Percentiles rank a stretch among this genome's conserved stretches.
phyloP scores from a whole-genome alignment of 2,797 vertebrate species.

The Chanos chanos region DNA sequence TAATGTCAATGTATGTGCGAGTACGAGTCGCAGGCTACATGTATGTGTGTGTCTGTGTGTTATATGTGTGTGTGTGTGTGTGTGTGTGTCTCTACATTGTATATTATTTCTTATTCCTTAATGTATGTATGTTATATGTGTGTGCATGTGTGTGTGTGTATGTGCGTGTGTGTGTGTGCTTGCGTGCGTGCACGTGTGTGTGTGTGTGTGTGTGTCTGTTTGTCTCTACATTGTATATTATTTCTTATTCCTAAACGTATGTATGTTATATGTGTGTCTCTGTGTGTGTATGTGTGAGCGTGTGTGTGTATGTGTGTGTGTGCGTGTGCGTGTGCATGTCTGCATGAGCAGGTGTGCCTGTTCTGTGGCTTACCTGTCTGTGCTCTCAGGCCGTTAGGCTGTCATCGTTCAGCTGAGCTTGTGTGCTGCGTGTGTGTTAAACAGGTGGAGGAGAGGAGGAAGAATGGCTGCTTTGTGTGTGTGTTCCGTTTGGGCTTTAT shows the following conservation, averaged over 20 bases:
- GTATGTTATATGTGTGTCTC: too few species aligned
- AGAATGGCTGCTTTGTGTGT: not conserved
- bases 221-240: not conserved
- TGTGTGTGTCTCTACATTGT: not conserved
- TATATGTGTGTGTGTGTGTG: constrained; percentile 1
- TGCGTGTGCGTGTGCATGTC: not conserved
- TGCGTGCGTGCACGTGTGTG: constrained; percentile 16
- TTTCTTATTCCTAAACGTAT: too few species aligned
- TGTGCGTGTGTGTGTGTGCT: not conserved
- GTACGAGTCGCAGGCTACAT: too few species aligned
- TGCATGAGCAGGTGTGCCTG: not conserved
- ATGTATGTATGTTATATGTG: not conserved
- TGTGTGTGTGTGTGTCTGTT: not conserved
- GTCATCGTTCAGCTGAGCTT: too few species aligned
- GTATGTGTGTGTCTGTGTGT: constrained; percentile 15
- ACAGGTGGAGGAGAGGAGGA: not conserved
- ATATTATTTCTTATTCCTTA: too few species aligned
- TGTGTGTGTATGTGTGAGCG: not conserved
- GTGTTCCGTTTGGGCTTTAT: too few species aligned
- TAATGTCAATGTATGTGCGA: constrained; percentile 7
- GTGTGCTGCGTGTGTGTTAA: constrained; percentile 8
- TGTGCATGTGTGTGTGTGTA: not conserved
- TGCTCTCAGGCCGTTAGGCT: too few species aligned
- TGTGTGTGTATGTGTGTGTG: not conserved
- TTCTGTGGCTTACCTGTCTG: constrained; percentile 9